Conservation (phyloP, 30 jellyfish, hydroid and myxozoan species). For the Catostylus mosaicus region DNA sequence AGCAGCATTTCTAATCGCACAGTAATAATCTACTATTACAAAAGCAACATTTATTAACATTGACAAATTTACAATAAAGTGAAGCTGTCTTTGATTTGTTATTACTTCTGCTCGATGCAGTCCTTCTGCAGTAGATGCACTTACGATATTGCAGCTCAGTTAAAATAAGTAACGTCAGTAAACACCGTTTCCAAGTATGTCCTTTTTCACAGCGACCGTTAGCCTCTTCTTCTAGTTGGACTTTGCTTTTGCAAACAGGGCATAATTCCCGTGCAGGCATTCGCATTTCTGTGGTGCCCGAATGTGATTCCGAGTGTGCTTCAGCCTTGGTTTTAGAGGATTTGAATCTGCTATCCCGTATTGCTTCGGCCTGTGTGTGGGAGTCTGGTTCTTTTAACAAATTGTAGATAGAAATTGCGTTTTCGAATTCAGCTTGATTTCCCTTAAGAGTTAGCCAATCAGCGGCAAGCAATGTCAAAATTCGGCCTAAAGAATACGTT, state of each 20-base stretch:
- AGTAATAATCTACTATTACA: conserved; percentile 9
- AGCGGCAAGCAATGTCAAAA: conserved; percentile 42
- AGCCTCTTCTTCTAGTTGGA: neutral
- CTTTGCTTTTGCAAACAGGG: conserved; percentile 3
- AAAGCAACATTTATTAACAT: neutral
- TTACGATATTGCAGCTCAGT: neutral
- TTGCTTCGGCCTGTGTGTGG: neutral
- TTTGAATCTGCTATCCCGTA: neutral
- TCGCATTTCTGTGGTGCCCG: neutral
- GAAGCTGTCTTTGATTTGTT: neutral
- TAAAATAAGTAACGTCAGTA: conserved; percentile 1
- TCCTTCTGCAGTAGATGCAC: conserved; percentile 5
- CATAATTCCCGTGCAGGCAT: conserved; percentile 12
- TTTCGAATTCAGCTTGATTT: conserved; percentile 3
- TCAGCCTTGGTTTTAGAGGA: neutral
- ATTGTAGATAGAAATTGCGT: conserved; percentile 25
- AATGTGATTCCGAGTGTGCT: neutral
- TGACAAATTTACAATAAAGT: neutral
- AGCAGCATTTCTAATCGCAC: neutral
- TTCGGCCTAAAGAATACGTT: conserved; percentile 16
- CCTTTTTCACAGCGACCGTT: conserved; percentile 19
- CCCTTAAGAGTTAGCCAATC: conserved; percentile 52
- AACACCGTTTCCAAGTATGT: conserved; percentile 15
- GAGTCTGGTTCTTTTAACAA: conserved; percentile 18
- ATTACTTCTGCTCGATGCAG: neutral